phyloP scores from a whole-genome alignment of 1,140 invertebrate species.

The Habropoda laboriosa region DNA sequence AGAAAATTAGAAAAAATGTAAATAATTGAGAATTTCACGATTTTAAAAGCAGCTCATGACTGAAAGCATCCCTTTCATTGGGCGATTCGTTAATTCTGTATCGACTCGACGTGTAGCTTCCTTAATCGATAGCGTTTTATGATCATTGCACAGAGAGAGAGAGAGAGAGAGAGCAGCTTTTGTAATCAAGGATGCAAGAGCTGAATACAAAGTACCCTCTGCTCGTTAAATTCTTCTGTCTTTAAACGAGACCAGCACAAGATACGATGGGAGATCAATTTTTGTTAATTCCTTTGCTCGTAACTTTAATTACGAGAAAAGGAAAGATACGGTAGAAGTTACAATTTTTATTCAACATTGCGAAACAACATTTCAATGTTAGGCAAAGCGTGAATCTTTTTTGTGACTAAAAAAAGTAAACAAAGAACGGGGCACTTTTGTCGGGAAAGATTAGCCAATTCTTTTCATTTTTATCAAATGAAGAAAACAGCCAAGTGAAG shows the following conservation, averaged over 20 bases:
- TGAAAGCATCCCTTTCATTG: not conserved
- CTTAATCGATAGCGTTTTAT: constrained; percentile 5
- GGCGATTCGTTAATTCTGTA: not conserved
- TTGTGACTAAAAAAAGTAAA: too few species aligned
- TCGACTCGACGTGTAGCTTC: not conserved
- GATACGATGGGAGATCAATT: not conserved
- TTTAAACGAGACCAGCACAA: not conserved
- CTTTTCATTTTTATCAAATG: too few species aligned
- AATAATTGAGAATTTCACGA: not conserved
- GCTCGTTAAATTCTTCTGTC: not conserved
- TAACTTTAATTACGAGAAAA: not conserved
- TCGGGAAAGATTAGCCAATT: too few species aligned
- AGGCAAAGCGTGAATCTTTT: too few species aligned
- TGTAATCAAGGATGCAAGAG: not conserved
- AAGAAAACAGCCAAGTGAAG: too few species aligned
- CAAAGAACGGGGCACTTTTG: too few species aligned
- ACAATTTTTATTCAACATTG: not conserved
- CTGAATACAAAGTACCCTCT: not conserved
- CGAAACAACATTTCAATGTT: too few species aligned
- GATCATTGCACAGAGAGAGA: not conserved
- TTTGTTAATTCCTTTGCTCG: not conserved
- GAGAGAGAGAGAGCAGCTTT: too few species aligned
- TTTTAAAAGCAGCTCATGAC: not conserved
- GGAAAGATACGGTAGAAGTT: not conserved
- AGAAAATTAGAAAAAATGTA: not conserved